These are phyloP conservation scores for Erpobdella octoculata DNA, from an alignment of 2,888 invertebrate species.

Conservation along the genomic window DNA sequence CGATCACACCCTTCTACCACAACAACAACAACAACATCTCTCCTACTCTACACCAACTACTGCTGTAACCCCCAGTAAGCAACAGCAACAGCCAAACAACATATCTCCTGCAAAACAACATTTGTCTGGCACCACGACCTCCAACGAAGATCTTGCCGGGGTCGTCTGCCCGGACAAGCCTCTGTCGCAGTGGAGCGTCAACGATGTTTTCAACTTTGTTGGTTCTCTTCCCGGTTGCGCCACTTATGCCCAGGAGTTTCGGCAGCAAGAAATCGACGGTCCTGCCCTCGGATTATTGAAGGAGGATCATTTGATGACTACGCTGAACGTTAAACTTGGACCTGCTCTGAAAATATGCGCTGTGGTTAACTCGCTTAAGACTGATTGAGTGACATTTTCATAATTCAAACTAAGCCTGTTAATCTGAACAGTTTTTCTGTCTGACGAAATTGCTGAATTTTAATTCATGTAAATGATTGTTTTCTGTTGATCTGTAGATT, in stretches of 20 bases:
- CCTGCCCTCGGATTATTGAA: slow-evolving; percentile 83
- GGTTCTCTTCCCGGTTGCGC: slow-evolving; percentile 79
- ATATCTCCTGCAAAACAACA: background rate
- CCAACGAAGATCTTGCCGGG: slow-evolving; percentile 17
- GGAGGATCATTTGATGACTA: slow-evolving; percentile 85
- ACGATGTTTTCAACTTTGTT: slow-evolving; percentile 80
- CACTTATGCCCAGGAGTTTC: slow-evolving; percentile 87
- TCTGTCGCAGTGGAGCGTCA: slow-evolving; percentile 28
- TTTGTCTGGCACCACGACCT: background rate
- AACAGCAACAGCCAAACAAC: background rate
- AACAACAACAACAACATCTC: slow-evolving; percentile 6
- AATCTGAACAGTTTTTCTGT: too few relatives aligned
- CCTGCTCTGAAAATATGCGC: slow-evolving; percentile 91
- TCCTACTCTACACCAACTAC: background rate
- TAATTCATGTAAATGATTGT: background rate
- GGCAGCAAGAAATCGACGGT: slow-evolving; percentile 62
- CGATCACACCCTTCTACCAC: slow-evolving; percentile 5
- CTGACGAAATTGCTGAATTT: background rate
- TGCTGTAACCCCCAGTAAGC: background rate
- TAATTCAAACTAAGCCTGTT: too few relatives aligned
- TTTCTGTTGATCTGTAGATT: slow-evolving; percentile 11
- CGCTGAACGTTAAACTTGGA: slow-evolving; percentile 88
- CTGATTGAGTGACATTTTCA: too few relatives aligned
- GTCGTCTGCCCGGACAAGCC: slow-evolving; percentile 22
- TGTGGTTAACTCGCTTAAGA: slow-evolving; percentile 59